Conservation (phyloP, 2,113 vertebrate species). For the Arenaria interpres region DNA sequence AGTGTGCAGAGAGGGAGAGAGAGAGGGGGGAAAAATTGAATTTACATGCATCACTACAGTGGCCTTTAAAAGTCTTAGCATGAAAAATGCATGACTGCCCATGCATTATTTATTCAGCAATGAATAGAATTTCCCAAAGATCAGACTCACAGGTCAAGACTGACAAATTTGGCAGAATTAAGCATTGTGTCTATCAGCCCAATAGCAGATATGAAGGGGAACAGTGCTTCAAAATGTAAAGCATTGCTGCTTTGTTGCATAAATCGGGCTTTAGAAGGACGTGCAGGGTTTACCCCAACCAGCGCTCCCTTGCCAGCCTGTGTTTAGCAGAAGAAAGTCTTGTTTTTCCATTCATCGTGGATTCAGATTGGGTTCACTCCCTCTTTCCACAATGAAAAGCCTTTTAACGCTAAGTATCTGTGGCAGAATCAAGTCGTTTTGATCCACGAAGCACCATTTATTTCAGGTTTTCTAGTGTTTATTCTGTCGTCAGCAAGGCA, state of each 20-base stretch:
- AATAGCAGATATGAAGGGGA: not conserved
- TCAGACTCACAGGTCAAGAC: conserved; percentile 32
- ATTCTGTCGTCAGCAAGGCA: not conserved
- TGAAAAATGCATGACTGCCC: conserved; percentile 69
- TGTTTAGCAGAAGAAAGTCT: not conserved
- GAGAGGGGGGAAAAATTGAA: not conserved
- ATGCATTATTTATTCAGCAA: conserved; percentile 69
- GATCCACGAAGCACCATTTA: not conserved
- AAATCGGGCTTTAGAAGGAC: not conserved
- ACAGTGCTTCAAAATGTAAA: not conserved
- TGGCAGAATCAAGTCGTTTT: not conserved
- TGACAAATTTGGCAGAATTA: conserved; percentile 54
- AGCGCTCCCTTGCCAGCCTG: not conserved
- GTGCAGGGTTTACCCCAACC: not conserved
- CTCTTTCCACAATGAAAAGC: not conserved
- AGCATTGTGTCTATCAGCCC: not conserved
- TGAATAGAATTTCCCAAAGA: conserved; percentile 56
- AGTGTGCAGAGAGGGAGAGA: not conserved
- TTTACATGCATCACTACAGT: conserved; percentile 71
- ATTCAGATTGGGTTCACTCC: not conserved
- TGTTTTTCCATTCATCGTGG: not conserved
- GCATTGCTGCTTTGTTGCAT: not conserved
- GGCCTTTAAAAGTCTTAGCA: conserved; percentile 65
- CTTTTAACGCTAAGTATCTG: not conserved
- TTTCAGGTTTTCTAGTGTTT: conserved; percentile 21